These are phyloP conservation scores for Odontophorus gujanensis DNA, from an alignment of 2,113 vertebrate species.

Conservation along the genomic window DNA sequence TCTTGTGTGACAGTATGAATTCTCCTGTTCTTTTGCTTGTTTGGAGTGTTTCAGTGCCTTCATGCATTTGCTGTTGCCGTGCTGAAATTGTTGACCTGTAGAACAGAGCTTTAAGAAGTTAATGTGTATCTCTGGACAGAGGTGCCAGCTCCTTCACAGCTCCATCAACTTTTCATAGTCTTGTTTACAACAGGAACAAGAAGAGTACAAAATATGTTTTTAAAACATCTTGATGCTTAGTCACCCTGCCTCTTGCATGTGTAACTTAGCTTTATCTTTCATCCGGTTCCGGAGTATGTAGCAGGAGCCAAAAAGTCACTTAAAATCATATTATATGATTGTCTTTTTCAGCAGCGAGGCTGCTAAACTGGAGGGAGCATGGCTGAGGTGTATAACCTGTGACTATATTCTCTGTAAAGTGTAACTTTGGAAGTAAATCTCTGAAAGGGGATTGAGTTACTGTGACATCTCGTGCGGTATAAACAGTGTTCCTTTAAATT, in stretches of 20 bases:
- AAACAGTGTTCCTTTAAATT: constrained; percentile 78
- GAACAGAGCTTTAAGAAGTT: neutral
- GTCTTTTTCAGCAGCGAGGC: neutral
- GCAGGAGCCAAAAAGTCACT: neutral
- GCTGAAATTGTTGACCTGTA: neutral
- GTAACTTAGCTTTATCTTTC: neutral
- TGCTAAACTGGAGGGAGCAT: neutral
- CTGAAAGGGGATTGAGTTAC: constrained; percentile 21
- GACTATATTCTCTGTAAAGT: neutral
- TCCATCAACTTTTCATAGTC: neutral
- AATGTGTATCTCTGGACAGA: neutral
- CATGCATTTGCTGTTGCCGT: neutral
- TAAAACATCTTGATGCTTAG: neutral
- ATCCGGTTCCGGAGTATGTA: neutral
- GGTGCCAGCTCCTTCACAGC: neutral
- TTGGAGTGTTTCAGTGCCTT: neutral
- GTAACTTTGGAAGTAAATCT: constrained; percentile 55
- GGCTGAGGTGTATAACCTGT: neutral
- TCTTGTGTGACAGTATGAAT: neutral
- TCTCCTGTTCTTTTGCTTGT: neutral
- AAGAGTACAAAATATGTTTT: neutral
- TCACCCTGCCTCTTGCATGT: neutral
- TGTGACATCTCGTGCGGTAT: constrained; percentile 32
- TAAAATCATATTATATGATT: neutral
- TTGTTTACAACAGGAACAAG: neutral